Percentiles rank a stretch among this genome's conserved stretches.
phyloP scores from a whole-genome alignment of 2,113 vertebrate genomes.

The Epinephelus moara region DNA sequence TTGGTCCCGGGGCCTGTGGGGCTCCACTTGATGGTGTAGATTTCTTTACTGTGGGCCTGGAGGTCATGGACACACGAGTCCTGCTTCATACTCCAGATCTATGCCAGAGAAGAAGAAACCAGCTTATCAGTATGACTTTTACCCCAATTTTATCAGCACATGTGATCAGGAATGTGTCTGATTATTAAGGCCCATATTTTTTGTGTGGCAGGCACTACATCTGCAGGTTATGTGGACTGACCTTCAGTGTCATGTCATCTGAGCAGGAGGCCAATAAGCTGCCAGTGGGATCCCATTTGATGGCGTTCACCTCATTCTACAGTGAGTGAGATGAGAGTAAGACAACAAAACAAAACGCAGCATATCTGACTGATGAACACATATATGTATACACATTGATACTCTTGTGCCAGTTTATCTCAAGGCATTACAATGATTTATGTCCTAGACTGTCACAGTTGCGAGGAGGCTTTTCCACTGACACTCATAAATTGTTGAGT shows the following conservation, averaged over 20 bases:
- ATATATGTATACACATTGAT: neutral
- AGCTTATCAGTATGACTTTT: no score
- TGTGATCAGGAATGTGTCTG: neutral
- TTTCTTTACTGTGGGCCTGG: conserved; percentile 99
- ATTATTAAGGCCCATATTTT: neutral
- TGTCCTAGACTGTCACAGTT: neutral
- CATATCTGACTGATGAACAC: neutral
- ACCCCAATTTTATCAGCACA: no score
- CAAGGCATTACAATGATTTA: neutral
- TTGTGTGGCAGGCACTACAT: no score
- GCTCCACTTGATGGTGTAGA: conserved; percentile 99
- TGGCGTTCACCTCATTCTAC: conserved; percentile 99
- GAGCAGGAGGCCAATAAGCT: conserved; percentile 98
- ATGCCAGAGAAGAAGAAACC: neutral
- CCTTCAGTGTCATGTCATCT: conserved; percentile 99
- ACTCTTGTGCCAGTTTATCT: neutral
- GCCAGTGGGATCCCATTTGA: conserved; percentile 99
- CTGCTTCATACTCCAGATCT: conserved; percentile 99
- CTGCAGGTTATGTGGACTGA: conserved; percentile 67
- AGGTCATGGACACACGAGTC: conserved; percentile 98
- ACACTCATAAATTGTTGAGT: no score
- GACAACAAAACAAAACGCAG: no score
- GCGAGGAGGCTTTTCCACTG: neutral
- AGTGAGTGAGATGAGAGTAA: neutral
- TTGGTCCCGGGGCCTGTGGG: conserved; percentile 98